Conservation (phyloP, 1,140 invertebrate genomes). For the Eurosta solidaginis region DNA sequence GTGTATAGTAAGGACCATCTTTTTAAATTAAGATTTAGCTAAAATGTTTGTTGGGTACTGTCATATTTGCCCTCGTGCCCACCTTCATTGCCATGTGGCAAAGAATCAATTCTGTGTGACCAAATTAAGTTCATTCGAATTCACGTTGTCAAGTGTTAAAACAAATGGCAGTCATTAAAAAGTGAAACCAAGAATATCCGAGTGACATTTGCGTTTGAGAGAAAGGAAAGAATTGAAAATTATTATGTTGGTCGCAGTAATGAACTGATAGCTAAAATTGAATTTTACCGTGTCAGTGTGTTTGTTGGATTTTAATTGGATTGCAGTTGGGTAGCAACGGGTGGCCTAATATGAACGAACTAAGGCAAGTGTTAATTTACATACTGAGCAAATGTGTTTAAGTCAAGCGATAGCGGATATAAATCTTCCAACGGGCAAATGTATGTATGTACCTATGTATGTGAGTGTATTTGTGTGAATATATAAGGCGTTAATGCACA, state of each 20-base stretch:
- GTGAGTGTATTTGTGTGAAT: background rate
- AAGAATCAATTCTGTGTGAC: constrained; percentile 39
- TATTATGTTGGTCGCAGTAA: constrained; percentile 3
- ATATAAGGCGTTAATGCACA: no score
- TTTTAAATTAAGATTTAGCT: no score
- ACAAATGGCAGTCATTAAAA: constrained; percentile 17
- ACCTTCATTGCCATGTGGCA: constrained; percentile 25
- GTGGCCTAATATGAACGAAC: background rate
- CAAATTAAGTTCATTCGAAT: constrained; percentile 37
- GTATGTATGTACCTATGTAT: background rate
- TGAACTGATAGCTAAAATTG: background rate
- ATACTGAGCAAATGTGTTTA: no score
- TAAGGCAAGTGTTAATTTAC: background rate
- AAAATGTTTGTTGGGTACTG: no score
- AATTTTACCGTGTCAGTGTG: background rate
- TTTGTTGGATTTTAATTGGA: background rate
- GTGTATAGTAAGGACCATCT: no score
- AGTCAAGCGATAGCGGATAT: no score
- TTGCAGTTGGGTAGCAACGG: background rate
- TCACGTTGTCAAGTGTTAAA: constrained; percentile 27
- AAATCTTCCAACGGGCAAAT: no score
- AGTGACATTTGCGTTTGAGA: background rate
- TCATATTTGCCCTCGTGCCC: background rate
- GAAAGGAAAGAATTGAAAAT: background rate
- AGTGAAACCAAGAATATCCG: background rate